Conservation (phyloP, 35 echinoderm and acorn worm genomes). For the Ophioderma brevispina region DNA sequence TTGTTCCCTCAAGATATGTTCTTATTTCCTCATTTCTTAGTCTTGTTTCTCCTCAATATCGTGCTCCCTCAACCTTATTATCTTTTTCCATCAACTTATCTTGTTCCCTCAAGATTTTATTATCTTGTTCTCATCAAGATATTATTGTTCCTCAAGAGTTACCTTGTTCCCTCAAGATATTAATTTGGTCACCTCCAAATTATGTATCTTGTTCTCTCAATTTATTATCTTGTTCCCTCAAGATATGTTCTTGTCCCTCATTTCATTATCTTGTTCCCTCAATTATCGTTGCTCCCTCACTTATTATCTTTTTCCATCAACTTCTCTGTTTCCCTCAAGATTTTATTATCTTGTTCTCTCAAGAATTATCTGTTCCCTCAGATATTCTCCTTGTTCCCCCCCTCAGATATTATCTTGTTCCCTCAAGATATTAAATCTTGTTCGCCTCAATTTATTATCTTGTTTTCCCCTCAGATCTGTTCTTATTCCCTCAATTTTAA, state of each 20-base stretch:
- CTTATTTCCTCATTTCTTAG: too few species aligned
- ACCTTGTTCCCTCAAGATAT: too few species aligned
- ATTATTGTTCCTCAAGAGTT: too few species aligned
- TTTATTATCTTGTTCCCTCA: background rate
- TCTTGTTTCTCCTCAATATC: too few species aligned
- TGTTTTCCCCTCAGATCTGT: background rate
- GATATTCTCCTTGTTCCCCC: background rate
- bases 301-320: background rate
- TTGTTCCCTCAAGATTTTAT: too few species aligned
- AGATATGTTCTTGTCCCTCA: background rate
- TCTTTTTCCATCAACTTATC: too few species aligned
- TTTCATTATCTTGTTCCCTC: background rate
- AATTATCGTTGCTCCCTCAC: background rate
- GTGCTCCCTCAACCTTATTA: too few species aligned
- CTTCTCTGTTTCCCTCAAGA: background rate
- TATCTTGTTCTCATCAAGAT: too few species aligned
- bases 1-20: too few species aligned
- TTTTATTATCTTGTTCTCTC: background rate
- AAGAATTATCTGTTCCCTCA: background rate
- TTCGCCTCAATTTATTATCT: background rate
- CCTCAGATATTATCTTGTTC: background rate
- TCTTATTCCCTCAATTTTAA: too few species aligned
- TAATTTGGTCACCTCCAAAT: too few species aligned
- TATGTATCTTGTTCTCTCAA: background rate
- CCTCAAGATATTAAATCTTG: background rate